Percentiles rank a stretch among this genome's conserved stretches.
Conservation (phyloP, 2,888 invertebrate species). For the Drosophila gaucha region DNA sequence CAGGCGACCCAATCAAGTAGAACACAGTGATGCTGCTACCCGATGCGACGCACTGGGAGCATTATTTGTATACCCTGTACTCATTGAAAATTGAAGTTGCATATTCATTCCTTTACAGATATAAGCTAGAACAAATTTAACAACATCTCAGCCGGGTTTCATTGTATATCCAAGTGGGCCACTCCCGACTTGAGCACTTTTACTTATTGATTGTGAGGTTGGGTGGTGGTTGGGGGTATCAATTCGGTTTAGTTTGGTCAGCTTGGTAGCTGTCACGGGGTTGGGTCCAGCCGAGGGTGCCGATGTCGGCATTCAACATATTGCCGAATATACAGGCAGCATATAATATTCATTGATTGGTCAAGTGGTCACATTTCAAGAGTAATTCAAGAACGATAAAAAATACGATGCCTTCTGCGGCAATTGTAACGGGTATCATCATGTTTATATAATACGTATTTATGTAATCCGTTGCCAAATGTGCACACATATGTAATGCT, state of each 20-base stretch:
- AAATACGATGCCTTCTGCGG: conserved; percentile 10
- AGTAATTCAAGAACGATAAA: conserved; percentile 54
- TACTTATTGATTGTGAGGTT: neutral
- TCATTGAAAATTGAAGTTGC: neutral
- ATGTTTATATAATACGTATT: neutral
- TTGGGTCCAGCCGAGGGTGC: neutral
- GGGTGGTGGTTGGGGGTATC: conserved; percentile 10
- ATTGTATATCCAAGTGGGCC: neutral
- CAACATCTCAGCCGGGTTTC: neutral
- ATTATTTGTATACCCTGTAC: conserved; percentile 26
- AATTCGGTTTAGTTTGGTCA: neutral
- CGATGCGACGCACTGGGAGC: conserved; percentile 41
- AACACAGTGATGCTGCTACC: conserved; percentile 10
- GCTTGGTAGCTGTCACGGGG: neutral
- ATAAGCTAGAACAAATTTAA: neutral
- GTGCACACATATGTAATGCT: neutral
- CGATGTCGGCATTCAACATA: conserved; percentile 22
- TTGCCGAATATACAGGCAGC: conserved; percentile 27
- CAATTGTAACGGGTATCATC: neutral
- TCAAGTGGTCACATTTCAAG: conserved; percentile 68
- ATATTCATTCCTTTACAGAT: neutral
- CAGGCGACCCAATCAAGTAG: conserved; percentile 17
- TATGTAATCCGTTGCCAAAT: neutral
- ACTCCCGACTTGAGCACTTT: neutral
- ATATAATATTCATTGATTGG: conserved; percentile 72